Evolutionary conservation across 1,140 invertebrate genomes (phyloP), one percentile per base, ranked within the genome.

Genomic region (Latrodectus geometricus): DNA sequence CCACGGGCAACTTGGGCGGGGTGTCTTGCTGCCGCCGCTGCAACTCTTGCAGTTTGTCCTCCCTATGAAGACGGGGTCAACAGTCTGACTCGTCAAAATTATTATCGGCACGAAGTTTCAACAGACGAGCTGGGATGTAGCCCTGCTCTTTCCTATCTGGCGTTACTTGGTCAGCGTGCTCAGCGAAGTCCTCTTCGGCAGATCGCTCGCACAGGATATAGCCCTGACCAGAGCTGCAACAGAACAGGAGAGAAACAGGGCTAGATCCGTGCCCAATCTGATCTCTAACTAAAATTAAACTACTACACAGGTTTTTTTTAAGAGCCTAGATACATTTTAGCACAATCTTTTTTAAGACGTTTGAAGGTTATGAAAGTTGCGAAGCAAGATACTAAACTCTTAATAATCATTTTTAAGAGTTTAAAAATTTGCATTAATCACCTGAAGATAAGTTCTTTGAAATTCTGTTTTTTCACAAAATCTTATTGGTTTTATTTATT

Each of bases 41-140:
- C 87, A 89, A 85, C 78, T 89, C 88, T 35, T 88, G 88, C 86
- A 90, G 88, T 87, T 90, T 90, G 81, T 90, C 89, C 74, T 89
- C 89, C 70, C 89, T 88, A 77, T 61, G 54, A 73, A 78, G 79
- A 52, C 61, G 74, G 85, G 85, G 85, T 81, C 79, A 81, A 87
- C 86, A 87, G 54, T 87, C 79, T 77, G 86, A 82, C 73, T 82
- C 73, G 76, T 87, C 72, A 76, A 72, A 81, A 87, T 70, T 56
- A 87, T 83, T 56, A 87, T 83, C 86, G 70, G 65, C 81, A 48
- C 79, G 73, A 61, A 61, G 61, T 83, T 76, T 72, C 56, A 61
- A 65, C 77, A 83, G 73, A 35, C 73, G 72, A 73, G 73, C 72
- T 73, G 79, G 86, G 79, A 79, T 73, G 48, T 87, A 82, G 77